Percentiles rank a stretch among this genome's conserved stretches.
Conservation (phyloP, 2,888 invertebrate species). For the Fragum fragum region DNA sequence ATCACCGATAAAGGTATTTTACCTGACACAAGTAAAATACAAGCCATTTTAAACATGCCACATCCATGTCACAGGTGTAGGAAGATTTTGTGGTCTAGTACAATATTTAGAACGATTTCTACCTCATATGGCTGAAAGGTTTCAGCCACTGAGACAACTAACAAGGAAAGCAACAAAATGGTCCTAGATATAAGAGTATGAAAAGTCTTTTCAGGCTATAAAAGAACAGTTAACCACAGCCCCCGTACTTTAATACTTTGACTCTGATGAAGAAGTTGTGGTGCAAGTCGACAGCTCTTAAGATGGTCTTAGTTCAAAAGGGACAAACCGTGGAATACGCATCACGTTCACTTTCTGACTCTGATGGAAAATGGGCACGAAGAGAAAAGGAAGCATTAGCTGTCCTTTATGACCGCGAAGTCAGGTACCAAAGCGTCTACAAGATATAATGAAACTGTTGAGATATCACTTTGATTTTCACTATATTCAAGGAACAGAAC, state of each 20-base stretch:
- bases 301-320: conserved; percentile 64
- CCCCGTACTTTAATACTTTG: conserved; percentile 56
- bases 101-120: conserved; percentile 64
- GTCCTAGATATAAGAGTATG: conserved; percentile 39
- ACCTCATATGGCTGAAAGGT: conserved; percentile 33
- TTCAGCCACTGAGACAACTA: conserved; percentile 42
- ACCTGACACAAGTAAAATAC: conserved; percentile 50
- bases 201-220: conserved; percentile 46
- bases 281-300: conserved; percentile 68
- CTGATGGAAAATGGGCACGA: conserved; percentile 69
- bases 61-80: conserved; percentile 60
- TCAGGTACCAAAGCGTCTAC: conserved; percentile 53
- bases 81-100: conserved; percentile 64
- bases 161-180: conserved; percentile 23
- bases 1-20: conserved; percentile 55
- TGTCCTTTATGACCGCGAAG: conserved; percentile 55
- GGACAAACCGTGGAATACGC: conserved; percentile 65
- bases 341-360: conserved; percentile 51
- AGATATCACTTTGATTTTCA: conserved; percentile 62
- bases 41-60: conserved; percentile 51
- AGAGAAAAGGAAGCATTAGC: conserved; percentile 67
- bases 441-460: conserved; percentile 60
- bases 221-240: conserved; percentile 57
- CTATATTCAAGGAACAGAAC: conserved; percentile 47
- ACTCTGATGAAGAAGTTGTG: conserved; percentile 54